phyloP scores from a whole-genome alignment of 2,797 vertebrate genomes.

The Nannoperca australis region DNA sequence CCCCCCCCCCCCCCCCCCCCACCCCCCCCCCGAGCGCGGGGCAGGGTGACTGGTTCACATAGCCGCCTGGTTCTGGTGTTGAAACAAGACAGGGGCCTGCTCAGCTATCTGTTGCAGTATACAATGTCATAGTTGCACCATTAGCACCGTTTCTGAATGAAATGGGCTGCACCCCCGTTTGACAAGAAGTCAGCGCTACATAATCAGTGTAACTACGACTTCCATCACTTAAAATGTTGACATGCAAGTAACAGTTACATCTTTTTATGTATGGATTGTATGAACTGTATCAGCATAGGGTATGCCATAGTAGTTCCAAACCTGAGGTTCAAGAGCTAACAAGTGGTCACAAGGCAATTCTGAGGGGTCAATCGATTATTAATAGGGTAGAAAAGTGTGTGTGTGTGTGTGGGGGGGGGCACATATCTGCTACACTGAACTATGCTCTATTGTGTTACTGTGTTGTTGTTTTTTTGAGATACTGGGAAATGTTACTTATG shows the following conservation, averaged over 20 bases:
- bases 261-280: background rate
- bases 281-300: background rate
- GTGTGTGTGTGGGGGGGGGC: background rate
- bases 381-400: background rate
- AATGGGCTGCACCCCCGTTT: constrained; percentile 59
- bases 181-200: constrained; percentile 42
- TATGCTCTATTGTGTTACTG: too few species aligned
- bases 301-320: background rate
- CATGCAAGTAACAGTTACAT: background rate
- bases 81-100: background rate
- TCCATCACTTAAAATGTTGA: background rate
- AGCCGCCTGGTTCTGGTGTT: constrained; percentile 13
- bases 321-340: background rate
- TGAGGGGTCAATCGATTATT: background rate
- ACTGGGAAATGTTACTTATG: background rate
- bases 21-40: constrained; percentile 16
- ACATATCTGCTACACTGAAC: background rate
- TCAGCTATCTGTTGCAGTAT: background rate
- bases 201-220: background rate
- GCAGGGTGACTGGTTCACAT: background rate
- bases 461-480: too few species aligned
- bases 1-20: too few species aligned
- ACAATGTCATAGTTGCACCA: constrained; percentile 5
- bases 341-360: background rate
- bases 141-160: constrained; percentile 32